Evolutionary conservation across 2,113 vertebrate genomes (phyloP), one percentile per base, ranked within the genome.

Genomic region (Gavia stellata): DNA sequence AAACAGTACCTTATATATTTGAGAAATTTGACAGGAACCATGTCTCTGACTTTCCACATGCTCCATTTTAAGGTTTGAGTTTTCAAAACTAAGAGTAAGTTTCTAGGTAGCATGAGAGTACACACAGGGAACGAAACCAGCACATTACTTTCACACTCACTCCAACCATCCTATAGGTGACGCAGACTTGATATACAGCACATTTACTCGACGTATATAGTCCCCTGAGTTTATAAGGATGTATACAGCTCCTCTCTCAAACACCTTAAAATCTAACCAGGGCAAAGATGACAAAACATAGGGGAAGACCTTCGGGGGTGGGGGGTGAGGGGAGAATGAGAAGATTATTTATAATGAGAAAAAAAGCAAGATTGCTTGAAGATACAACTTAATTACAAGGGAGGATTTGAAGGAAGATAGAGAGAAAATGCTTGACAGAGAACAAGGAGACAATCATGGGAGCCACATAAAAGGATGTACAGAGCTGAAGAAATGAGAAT

Each of bases 381-480:
- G 79, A 90, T 34, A 62, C 34, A 65, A 38, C 33, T 92, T 95
- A 92, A 96, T 96, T 93, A 81, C 66, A 82, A 66, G 50, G 45
- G 49, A 92, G 31, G 45, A 78, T 92, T 81, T 90, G 72, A 71
- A 94, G 34, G 44, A 82, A 86, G 34, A 31, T 3, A 45, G 52
- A 74, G 36, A 75, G 44, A 91, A 92, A 91, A 71, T 40, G 45
- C 26, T 47, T 85, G 59, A 90, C 42, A 71, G 59, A 83, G 82
- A 94, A 90, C 85, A 94, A 86, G 93, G 63, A 90, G 50, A 83
- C 72, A 90, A 56, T 94, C 86, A 74, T 20, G 26, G 47, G 79
- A 95, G 47, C 26, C 20, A 63, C 85, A 84, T 77, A 56, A 90
- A 95, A 81, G 67, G 26, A 67, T 11, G 16, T 17, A 50, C 44